Evolutionary conservation across 2,797 vertebrate genomes (phyloP), one percentile per base, ranked within the genome.

Genomic region (Micrastur ruficollis): DNA sequence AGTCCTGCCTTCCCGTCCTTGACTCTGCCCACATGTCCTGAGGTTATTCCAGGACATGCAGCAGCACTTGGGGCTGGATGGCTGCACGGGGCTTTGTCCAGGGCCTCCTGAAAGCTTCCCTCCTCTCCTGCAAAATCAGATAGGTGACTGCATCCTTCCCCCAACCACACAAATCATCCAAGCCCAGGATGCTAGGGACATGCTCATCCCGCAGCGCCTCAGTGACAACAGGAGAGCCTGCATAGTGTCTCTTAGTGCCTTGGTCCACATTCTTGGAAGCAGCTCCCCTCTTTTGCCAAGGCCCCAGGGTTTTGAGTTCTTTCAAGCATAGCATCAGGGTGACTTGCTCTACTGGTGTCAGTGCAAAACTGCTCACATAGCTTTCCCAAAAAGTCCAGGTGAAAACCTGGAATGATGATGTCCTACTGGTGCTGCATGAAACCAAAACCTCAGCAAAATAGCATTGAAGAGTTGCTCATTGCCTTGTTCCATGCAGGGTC

Each of bases 181-280:
- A 63, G 49, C 23, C 15, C 17, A 21, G 15, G 23, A 44, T 20
- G 19, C 44, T 14, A 11, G 40, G 9, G 50, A 38, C 18, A 14
- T 76, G 46, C 40, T 85, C 14, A 12, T 31, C 50, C 68, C 55
- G n/a, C 38, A 86, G 36, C 18, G 68, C 62, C 36, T 49, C 1
- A 0, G 26, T 65, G 59, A 53, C 40, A 67, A 29, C 21, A 91
- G 50, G 22, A 81, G 26, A 76, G n/a, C 68, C 52, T 67, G 25
- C 27, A 34, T 7, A 0, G 0, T 56, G 46, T 36, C 49, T 71
- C 15, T 40, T 56, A 32, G 25, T 3, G 5, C 52, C 58, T 50
- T 3, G 2, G 21, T 34, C 53, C 38, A 44, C 17, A 11, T 46
- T 11, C 49, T 52, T 42, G 65, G 65, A 65, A 47, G 32, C 46